A percentile compares a stretch with the other conserved stretches of the same genome.
phyloP scores from a whole-genome alignment of 2,888 invertebrate species.

The Protonemura montana region DNA sequence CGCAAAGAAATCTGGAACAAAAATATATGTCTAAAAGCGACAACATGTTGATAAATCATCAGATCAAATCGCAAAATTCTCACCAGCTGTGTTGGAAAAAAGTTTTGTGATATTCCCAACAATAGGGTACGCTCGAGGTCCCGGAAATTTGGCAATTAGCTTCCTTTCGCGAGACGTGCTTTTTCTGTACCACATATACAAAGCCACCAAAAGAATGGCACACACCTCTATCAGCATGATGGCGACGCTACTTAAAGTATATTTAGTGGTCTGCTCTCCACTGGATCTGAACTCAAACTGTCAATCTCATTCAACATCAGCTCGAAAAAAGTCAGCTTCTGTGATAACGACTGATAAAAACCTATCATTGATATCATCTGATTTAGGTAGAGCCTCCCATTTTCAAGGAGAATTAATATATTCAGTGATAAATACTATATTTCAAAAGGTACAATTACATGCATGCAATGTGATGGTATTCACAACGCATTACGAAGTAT shows the following conservation, averaged over 20 bases:
- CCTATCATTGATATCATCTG: too few species aligned
- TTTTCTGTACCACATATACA: background rate
- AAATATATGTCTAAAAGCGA: background rate
- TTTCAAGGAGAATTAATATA: too few species aligned
- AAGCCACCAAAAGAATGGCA: background rate
- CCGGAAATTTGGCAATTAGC: background rate
- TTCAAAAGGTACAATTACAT: too few species aligned
- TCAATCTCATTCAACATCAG: too few species aligned
- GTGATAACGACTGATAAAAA: background rate
- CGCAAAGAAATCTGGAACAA: background rate
- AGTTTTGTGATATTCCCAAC: background rate
- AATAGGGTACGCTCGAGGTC: background rate
- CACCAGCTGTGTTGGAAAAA: background rate
- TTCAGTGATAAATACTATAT: too few species aligned
- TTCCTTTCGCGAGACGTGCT: background rate
- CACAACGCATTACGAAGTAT: too few species aligned
- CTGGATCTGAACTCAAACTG: background rate
- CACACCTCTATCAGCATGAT: background rate
- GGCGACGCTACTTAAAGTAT: too few species aligned
- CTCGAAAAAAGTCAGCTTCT: too few species aligned
- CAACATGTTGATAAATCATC: too few species aligned
- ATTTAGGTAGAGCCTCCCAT: too few species aligned
- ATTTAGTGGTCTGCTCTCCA: background rate
- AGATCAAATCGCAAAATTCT: too few species aligned
- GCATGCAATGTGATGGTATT: too few species aligned